phyloP scores from a whole-genome alignment of 2,797 vertebrate genomes.

The Scomberomorus guttatus region DNA sequence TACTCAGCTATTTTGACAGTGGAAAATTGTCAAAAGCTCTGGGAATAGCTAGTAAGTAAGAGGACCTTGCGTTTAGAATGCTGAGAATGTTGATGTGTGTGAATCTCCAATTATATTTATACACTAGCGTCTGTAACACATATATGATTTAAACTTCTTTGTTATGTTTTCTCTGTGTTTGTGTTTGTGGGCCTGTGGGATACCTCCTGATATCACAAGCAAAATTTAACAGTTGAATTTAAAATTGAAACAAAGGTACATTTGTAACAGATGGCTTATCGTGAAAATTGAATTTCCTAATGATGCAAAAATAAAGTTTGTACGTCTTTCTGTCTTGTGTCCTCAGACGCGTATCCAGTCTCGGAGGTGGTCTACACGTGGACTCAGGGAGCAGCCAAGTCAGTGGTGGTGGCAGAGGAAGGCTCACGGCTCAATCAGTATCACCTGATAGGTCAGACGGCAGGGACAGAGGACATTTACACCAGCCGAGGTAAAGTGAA shows the following conservation, averaged over 20 bases:
- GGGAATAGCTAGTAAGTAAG: background rate
- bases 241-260: background rate
- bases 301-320: background rate
- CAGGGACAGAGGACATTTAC: slow-evolving; percentile 93
- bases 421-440: slow-evolving; percentile 98
- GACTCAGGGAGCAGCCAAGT: slow-evolving; percentile 91
- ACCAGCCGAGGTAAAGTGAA: slow-evolving; percentile 92
- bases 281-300: background rate
- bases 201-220: background rate
- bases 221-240: background rate
- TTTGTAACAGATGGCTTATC: background rate
- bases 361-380: slow-evolving; percentile 97
- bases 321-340: background rate
- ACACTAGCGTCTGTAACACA: no score
- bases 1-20: background rate
- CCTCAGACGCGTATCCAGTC: slow-evolving; percentile 94
- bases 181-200: no score
- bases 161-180: background rate
- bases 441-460: slow-evolving; percentile 94
- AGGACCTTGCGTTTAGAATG: background rate
- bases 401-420: slow-evolving; percentile 96
- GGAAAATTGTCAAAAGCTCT: background rate
- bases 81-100: background rate
- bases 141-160: background rate
- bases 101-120: background rate